phyloP scores from a whole-genome alignment of 2,797 vertebrate species.

The Gobio occitaniae region DNA sequence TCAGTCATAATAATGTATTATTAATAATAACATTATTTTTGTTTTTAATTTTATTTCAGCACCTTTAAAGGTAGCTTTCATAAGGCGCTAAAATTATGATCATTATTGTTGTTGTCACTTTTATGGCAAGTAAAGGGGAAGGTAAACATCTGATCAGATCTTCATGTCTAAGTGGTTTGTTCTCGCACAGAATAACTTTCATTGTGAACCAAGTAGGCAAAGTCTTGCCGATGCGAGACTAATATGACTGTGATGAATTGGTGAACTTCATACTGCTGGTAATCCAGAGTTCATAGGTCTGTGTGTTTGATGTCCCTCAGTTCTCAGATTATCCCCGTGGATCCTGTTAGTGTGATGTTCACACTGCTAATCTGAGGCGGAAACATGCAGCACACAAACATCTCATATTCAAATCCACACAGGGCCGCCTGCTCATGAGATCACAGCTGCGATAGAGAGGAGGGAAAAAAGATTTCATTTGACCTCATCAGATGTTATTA shows the following conservation, averaged over 20 bases:
- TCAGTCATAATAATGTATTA: not conserved
- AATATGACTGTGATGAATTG: constrained; percentile 1
- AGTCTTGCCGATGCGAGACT: not conserved
- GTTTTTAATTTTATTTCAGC: not conserved
- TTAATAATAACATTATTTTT: not conserved
- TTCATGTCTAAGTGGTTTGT: not conserved
- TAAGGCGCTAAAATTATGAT: not conserved
- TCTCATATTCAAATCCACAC: constrained; percentile 36
- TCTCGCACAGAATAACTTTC: not conserved
- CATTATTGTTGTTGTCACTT: not conserved
- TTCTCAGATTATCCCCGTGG: constrained; percentile 54
- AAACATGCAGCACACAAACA: constrained; percentile 31
- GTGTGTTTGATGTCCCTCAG: constrained; percentile 35
- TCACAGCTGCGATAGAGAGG: constrained; percentile 13
- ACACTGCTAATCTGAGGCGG: constrained; percentile 54
- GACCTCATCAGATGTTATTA: constrained; percentile 54
- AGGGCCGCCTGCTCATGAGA: constrained; percentile 40
- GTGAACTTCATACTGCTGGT: constrained; percentile 9
- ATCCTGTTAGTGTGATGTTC: constrained; percentile 54
- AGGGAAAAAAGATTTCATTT: constrained; percentile 27
- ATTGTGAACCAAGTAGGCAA: not conserved
- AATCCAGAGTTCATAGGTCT: constrained; percentile 30
- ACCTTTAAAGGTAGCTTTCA: not conserved
- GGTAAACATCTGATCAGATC: not conserved
- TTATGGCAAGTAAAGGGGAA: not conserved